These are phyloP conservation scores for Gibbula magus DNA, from an alignment of 2,888 invertebrate genomes.

Conservation along the genomic window DNA sequence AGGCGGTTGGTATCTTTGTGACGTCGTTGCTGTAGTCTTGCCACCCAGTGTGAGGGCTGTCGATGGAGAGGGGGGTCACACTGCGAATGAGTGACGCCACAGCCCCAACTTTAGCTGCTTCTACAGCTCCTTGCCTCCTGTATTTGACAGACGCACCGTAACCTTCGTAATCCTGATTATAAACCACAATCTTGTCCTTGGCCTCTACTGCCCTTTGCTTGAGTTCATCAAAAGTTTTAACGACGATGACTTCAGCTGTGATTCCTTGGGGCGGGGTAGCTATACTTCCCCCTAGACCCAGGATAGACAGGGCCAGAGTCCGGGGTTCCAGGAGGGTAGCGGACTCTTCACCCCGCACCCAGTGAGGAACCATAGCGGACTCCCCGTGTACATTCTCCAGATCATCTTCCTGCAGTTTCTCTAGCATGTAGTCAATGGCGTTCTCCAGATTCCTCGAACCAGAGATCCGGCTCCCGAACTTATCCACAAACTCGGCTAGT, in stretches of 20 bases:
- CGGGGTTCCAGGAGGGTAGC: conserved; percentile 82
- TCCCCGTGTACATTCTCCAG: too few relatives aligned
- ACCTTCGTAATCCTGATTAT: conserved; percentile 78
- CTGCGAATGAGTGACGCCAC: conserved; percentile 85
- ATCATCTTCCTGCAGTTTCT: conserved; percentile 75
- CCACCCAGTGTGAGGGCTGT: too few relatives aligned
- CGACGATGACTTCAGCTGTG: conserved; percentile 83
- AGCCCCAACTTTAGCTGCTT: too few relatives aligned
- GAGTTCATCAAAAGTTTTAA: conserved; percentile 78
- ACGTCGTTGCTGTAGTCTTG: conserved; percentile 39
- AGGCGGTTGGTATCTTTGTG: conserved; percentile 65
- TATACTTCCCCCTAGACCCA: conserved; percentile 83
- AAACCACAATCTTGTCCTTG: conserved; percentile 86
- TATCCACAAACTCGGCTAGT: conserved; percentile 71
- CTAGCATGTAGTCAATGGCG: conserved; percentile 82
- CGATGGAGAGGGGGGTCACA: conserved; percentile 85
- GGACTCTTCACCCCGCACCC: conserved; percentile 81
- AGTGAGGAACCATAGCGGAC: too few relatives aligned
- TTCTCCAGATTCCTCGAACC: conserved; percentile 82
- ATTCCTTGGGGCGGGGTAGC: conserved; percentile 85
- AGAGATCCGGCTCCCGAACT: conserved; percentile 81
- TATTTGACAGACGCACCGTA: conserved; percentile 84
- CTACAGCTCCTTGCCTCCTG: conserved; percentile 81
- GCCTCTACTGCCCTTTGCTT: conserved; percentile 77
- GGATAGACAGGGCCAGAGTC: too few relatives aligned